phyloP scores from a whole-genome alignment of 2,888 invertebrate genomes.

The Apamea anceps region DNA sequence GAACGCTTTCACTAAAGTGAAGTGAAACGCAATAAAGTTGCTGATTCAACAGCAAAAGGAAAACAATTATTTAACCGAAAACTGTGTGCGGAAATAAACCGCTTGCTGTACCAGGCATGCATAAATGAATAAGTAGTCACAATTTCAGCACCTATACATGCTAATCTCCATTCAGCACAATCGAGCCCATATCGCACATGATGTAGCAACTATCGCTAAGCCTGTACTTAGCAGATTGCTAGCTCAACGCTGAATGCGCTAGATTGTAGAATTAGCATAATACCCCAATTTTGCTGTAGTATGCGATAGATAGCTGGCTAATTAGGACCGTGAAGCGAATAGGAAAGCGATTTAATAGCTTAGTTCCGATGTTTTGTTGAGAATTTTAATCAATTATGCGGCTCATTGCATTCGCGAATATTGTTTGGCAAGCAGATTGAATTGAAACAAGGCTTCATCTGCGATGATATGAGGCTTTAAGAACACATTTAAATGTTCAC shows the following conservation, averaged over 20 bases:
- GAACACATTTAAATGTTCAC: neutral
- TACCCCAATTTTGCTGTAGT: constrained; percentile 65
- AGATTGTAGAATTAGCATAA: constrained; percentile 66
- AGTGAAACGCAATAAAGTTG: neutral
- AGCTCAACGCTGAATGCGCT: constrained; percentile 60
- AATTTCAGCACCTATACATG: constrained; percentile 32
- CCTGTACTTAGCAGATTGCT: constrained; percentile 66
- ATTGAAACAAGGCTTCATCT: constrained; percentile 1
- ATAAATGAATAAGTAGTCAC: constrained; percentile 47
- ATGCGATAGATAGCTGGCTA: constrained; percentile 60
- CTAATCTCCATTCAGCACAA: constrained; percentile 56
- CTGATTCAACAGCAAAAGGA: neutral
- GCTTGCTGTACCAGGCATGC: constrained; percentile 46
- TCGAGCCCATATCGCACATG: constrained; percentile 57
- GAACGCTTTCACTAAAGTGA: neutral
- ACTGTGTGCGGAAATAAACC: constrained; percentile 1
- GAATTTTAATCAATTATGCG: constrained; percentile 57
- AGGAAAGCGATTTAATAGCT: constrained; percentile 60
- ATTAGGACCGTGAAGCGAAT: constrained; percentile 61
- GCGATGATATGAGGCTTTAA: neutral
- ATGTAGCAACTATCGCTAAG: constrained; percentile 63
- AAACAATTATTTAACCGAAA: neutral
- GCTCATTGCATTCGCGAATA: constrained; percentile 23
- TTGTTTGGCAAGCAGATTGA: constrained; percentile 6
- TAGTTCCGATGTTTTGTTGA: constrained; percentile 30